These are phyloP conservation scores for Tetrax tetrax DNA, from an alignment of 2,113 vertebrate genomes.

Conservation along the genomic window DNA sequence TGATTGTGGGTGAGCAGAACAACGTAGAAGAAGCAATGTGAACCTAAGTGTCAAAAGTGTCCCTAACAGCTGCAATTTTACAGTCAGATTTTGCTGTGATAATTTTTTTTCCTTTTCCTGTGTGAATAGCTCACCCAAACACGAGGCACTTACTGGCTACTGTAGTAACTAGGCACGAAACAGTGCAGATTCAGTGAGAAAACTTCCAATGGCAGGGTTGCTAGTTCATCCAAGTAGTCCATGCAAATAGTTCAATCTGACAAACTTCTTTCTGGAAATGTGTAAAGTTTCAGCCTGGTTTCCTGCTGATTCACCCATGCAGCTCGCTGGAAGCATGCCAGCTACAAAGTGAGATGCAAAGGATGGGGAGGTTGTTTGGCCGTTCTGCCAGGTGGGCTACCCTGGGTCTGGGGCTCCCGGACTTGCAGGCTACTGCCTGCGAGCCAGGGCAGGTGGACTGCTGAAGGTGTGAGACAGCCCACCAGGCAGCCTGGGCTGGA, in stretches of 20 bases:
- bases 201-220: background rate
- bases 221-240: background rate
- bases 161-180: background rate
- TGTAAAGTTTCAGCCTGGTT: background rate
- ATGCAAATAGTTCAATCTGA: background rate
- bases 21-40: background rate
- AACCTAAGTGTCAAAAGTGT: background rate
- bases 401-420: background rate
- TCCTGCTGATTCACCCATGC: conserved; percentile 8
- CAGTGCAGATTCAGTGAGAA: background rate
- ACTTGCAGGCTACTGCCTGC: background rate
- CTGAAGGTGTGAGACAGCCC: background rate
- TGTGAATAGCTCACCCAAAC: background rate
- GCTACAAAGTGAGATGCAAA: background rate
- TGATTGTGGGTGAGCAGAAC: background rate
- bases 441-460: background rate
- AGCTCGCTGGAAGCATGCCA: conserved; percentile 16
- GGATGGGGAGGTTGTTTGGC: background rate
- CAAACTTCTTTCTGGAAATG: background rate
- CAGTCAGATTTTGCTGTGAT: background rate
- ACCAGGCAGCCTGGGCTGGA: background rate
- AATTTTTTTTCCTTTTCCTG: background rate
- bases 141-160: background rate
- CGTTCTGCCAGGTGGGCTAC: conserved; percentile 22
- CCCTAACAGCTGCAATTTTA: background rate